Conservation (phyloP, 1,140 invertebrate genomes). For the Drosophila sucinea region DNA sequence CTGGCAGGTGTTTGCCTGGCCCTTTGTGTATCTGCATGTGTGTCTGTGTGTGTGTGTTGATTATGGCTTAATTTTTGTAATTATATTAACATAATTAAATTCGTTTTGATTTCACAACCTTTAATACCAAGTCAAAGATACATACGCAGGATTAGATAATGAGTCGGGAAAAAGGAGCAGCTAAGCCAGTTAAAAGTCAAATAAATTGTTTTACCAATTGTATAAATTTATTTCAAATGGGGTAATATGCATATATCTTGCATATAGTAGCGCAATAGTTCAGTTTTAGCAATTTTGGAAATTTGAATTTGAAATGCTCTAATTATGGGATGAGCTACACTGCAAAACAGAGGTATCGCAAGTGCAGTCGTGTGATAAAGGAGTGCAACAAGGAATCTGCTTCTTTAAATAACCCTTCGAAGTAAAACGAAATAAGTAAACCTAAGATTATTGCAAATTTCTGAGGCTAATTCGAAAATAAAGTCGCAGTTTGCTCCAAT, state of each 20-base stretch:
- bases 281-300: no score
- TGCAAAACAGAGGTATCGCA: no score
- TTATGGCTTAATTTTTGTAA: slow-evolving; percentile 81
- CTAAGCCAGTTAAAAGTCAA: background rate
- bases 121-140: slow-evolving; percentile 8
- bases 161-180: background rate
- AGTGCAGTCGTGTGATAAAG: no score
- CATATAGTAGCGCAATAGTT: no score
- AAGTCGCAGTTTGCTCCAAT: no score
- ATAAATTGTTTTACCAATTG: background rate
- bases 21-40: slow-evolving; percentile 5
- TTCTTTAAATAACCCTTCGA: no score
- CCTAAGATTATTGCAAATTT: no score
- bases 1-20: slow-evolving; percentile 50
- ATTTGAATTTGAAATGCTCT: no score
- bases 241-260: background rate
- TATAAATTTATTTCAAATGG: background rate
- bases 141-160: slow-evolving; percentile 1
- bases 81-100: slow-evolving; percentile 82
- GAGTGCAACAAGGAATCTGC: no score
- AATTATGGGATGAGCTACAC: no score
- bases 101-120: slow-evolving; percentile 75
- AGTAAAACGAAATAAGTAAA: no score
- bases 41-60: slow-evolving; percentile 58
- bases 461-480: no score